phyloP scores from a whole-genome alignment of 2,797 vertebrate species.

The Triplophysa yarkandensis region DNA sequence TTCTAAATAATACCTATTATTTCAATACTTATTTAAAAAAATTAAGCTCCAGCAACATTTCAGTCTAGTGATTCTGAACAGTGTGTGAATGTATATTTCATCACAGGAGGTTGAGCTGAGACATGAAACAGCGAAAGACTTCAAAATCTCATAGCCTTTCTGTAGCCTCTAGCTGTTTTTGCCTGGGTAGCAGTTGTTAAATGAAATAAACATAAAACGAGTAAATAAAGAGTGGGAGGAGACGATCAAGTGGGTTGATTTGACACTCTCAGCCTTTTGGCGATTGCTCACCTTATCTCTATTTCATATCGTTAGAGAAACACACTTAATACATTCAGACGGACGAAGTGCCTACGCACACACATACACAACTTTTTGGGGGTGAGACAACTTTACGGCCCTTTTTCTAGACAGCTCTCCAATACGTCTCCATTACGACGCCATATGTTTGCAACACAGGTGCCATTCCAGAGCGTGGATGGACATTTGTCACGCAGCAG shows the following conservation, averaged over 20 bases:
- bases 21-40: too few species aligned
- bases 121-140: slow-evolving; percentile 1
- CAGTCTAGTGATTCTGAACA: not conserved
- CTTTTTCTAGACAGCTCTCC: slow-evolving; percentile 42
- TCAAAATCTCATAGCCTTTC: slow-evolving; percentile 13
- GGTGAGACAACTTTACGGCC: slow-evolving; percentile 39
- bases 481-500: slow-evolving; percentile 48
- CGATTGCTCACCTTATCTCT: slow-evolving; percentile 29
- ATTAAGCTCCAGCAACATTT: not conserved
- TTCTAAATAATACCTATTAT: too few species aligned
- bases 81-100: not conserved
- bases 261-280: slow-evolving; percentile 31
- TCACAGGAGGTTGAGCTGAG: not conserved
- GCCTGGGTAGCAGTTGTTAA: slow-evolving; percentile 8
- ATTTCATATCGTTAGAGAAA: slow-evolving; percentile 28
- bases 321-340: slow-evolving; percentile 14
- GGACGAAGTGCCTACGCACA: not conserved
- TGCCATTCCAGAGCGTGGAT: slow-evolving; percentile 44
- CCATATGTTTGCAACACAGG: slow-evolving; percentile 57
- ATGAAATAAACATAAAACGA: slow-evolving; percentile 32
- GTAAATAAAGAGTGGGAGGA: slow-evolving; percentile 24
- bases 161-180: slow-evolving; percentile 20
- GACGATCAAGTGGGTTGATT: slow-evolving; percentile 17
- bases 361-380: slow-evolving; percentile 22
- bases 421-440: slow-evolving; percentile 42